A percentile compares a stretch with the other conserved stretches of the same genome.
phyloP scores from a whole-genome alignment of 2,888 invertebrate species.

The Amphipoea lucens region DNA sequence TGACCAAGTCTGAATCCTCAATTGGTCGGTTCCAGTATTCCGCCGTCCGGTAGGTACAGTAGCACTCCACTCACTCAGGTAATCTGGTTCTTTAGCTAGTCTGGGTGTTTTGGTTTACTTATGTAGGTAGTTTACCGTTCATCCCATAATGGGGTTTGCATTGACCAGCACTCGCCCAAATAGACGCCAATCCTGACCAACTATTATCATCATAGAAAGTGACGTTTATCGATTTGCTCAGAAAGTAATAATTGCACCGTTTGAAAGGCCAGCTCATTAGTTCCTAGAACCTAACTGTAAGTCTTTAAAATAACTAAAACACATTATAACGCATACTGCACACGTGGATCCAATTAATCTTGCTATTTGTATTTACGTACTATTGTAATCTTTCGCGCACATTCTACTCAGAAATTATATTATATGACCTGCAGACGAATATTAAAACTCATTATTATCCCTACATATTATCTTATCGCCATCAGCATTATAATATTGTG shows the following conservation, averaged over 20 bases:
- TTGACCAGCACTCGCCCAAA: constrained; percentile 1
- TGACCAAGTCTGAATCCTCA: not conserved
- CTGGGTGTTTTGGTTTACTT: not conserved
- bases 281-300: not conserved
- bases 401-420: constrained; percentile 39
- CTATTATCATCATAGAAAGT: not conserved
- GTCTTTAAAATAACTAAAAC: not conserved
- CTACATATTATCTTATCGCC: constrained; percentile 45
- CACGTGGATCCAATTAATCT: constrained; percentile 19
- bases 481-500: constrained; percentile 24
- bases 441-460: constrained; percentile 47
- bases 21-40: not conserved
- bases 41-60: not conserved
- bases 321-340: constrained; percentile 20
- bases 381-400: constrained; percentile 38
- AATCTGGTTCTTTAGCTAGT: not conserved
- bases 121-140: not conserved
- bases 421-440: constrained; percentile 39
- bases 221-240: not conserved
- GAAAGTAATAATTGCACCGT: not conserved
- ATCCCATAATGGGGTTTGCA: not conserved
- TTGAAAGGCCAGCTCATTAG: not conserved
- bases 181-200: not conserved
- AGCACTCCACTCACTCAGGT: not conserved
- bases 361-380: constrained; percentile 16